A percentile compares a stretch with the other conserved stretches of the same genome.
These are phyloP conservation scores for Macaca mulatta DNA, from an alignment of 2,113 vertebrate genomes.

Conservation along the genomic window DNA sequence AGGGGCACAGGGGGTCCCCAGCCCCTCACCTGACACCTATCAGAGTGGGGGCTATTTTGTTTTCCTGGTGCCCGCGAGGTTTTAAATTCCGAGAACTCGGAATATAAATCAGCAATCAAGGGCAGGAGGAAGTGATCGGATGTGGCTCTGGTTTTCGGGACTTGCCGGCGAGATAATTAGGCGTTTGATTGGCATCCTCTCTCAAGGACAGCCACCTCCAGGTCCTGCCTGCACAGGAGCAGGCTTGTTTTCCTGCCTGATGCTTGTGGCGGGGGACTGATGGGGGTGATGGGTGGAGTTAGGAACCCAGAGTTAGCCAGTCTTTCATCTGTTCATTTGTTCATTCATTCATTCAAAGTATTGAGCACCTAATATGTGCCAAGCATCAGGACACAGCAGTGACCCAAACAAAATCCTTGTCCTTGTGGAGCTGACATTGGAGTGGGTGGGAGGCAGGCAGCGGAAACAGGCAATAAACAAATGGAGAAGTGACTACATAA, in stretches of 20 bases:
- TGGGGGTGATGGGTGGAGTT: rapidly evolving
- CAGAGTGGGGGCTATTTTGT: not conserved
- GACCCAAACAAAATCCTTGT: not conserved
- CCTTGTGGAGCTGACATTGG: not conserved
- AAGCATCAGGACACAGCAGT: not conserved
- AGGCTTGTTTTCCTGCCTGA: not conserved
- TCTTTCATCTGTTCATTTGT: not conserved
- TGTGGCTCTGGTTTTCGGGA: not conserved
- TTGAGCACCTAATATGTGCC: not conserved
- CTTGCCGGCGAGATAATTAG: constrained; percentile 49
- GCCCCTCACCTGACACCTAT: not conserved
- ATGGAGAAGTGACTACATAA: not conserved
- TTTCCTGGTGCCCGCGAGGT: not conserved
- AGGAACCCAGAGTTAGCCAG: not conserved
- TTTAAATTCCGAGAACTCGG: constrained; percentile 25
- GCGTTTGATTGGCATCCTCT: constrained; percentile 59
- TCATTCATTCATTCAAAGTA: not conserved
- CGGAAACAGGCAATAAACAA: not conserved
- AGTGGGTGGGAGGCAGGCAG: not conserved
- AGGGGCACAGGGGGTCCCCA: rapidly evolving
- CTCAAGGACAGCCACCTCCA: constrained; percentile 51
- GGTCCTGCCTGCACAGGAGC: not conserved
- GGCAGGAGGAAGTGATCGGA: constrained; percentile 50
- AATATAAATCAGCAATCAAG: constrained; percentile 59
- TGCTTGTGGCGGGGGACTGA: not conserved